Conservation (phyloP, 2,888 invertebrate species). For the Tolmerus cingulatus region DNA sequence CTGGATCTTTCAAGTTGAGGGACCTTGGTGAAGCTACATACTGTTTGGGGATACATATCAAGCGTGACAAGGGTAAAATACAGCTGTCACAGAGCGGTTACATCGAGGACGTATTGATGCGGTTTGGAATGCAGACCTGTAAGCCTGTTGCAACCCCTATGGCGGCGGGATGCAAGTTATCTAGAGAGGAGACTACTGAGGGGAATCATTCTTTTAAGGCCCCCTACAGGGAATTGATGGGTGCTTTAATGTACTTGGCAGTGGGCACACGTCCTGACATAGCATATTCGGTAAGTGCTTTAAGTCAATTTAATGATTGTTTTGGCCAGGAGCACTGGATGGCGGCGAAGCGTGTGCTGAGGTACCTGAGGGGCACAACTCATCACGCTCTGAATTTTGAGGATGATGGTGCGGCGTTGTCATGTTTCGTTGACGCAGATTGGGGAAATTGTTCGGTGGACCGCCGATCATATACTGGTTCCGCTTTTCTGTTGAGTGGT, state of each 20-base stretch:
- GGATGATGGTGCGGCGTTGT: conserved; percentile 28
- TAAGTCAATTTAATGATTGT: conserved; percentile 50
- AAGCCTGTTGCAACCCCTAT: background rate
- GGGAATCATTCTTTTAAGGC: too few species aligned
- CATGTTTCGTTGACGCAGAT: conserved; percentile 54
- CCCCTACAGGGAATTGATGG: conserved; percentile 44
- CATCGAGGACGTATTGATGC: background rate
- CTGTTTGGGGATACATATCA: background rate
- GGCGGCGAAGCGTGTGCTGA: conserved; percentile 54
- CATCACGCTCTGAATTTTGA: conserved; percentile 51
- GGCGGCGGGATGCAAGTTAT: background rate
- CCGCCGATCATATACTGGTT: conserved; percentile 24
- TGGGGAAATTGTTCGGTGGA: conserved; percentile 50
- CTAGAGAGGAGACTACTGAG: too few species aligned
- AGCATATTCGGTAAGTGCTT: conserved; percentile 46
- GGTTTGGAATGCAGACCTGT: background rate
- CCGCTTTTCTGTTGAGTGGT: background rate
- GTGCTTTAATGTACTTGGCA: conserved; percentile 42
- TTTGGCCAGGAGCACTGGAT: conserved; percentile 51
- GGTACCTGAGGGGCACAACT: conserved; percentile 53
- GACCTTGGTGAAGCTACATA: background rate
- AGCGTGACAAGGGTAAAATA: background rate
- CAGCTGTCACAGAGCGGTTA: background rate
- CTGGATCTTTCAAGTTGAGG: background rate
- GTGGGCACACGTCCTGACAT: background rate